Evolutionary conservation across 2,113 vertebrate genomes (phyloP).

Genomic region (Procapra przewalskii): DNA sequence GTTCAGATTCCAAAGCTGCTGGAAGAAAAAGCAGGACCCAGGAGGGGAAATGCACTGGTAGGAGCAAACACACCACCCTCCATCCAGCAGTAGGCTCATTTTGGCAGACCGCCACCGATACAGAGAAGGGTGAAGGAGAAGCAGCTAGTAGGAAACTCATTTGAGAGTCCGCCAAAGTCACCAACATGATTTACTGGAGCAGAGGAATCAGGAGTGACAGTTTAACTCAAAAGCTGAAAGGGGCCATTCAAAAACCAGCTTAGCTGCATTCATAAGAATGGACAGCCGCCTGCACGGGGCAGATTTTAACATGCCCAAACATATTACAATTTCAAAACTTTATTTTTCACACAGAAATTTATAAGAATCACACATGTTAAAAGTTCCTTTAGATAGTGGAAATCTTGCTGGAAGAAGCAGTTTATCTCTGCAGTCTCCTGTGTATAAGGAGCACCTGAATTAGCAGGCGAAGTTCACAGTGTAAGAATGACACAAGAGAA

Average conservation of each 20-base stretch:
- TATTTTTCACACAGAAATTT: neutral
- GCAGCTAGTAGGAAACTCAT: neutral
- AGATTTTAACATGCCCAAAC: neutral
- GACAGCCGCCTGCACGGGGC: neutral
- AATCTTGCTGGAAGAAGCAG: neutral
- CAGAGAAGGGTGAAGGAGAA: neutral
- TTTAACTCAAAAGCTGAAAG: neutral
- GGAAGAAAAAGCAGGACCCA: neutral
- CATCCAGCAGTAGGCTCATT: neutral
- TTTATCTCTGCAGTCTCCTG: neutral
- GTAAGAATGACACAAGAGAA: neutral
- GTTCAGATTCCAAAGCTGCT: neutral
- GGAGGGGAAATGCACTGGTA: neutral
- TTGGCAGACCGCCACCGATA: neutral
- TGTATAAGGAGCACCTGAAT: neutral
- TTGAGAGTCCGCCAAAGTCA: neutral
- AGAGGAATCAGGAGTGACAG: conserved; percentile 2
- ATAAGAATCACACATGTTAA: neutral
- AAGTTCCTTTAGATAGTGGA: neutral
- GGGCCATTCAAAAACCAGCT: neutral
- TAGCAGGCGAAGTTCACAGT: neutral
- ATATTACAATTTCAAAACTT: neutral
- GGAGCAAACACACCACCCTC: neutral
- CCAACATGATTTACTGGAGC: neutral
- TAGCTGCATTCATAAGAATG: neutral